phyloP scores from a whole-genome alignment of 2,888 invertebrate genomes.

The Orthonychiurus folsomi region DNA sequence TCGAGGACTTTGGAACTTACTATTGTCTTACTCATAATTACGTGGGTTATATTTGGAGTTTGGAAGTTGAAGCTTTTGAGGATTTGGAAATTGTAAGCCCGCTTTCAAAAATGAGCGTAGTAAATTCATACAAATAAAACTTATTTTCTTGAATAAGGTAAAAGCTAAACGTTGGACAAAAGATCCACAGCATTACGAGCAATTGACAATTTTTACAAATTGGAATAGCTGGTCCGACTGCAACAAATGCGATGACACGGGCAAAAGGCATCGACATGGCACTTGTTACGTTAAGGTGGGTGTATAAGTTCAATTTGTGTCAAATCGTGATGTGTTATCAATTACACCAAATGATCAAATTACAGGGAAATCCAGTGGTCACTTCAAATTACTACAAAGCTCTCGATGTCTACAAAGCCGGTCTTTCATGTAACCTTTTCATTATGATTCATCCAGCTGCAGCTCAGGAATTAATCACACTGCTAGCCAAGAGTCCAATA shows the following conservation, averaged over 20 bases:
- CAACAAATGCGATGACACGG: slow-evolving; percentile 6
- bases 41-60: slow-evolving; percentile 11
- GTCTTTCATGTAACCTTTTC: slow-evolving; percentile 11
- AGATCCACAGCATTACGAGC: neutral
- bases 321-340: neutral
- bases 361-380: neutral
- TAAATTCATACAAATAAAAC: too few species aligned
- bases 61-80: slow-evolving; percentile 10
- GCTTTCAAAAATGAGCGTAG: too few species aligned
- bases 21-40: neutral
- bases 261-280: slow-evolving; percentile 7
- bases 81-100: slow-evolving; percentile 8
- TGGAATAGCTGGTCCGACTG: slow-evolving; percentile 10
- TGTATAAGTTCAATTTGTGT: neutral
- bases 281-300: slow-evolving; percentile 9
- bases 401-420: slow-evolving; percentile 3
- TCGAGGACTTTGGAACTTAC: slow-evolving; percentile 9
- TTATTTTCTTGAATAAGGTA: too few species aligned
- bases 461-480: neutral
- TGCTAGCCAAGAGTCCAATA: neutral
- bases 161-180: slow-evolving; percentile 9
- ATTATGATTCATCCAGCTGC: slow-evolving; percentile 6
- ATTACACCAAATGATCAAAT: neutral
- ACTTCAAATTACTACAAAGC: slow-evolving; percentile 1
- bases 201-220: neutral